Evolutionary conservation across 2,113 vertebrate genomes (phyloP).

Genomic region (Arenaria interpres): DNA sequence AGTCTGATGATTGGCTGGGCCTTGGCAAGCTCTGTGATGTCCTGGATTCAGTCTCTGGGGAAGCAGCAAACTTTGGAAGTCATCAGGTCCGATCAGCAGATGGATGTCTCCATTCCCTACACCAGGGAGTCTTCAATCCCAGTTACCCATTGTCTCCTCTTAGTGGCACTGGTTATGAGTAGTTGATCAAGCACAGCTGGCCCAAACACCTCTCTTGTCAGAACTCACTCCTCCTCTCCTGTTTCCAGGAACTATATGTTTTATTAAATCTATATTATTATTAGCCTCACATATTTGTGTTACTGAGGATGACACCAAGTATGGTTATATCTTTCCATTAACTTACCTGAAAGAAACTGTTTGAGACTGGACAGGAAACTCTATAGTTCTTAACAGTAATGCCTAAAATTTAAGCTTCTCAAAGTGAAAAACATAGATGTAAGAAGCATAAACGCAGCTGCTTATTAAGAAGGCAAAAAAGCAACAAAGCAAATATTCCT

Average conservation of each 20-base stretch:
- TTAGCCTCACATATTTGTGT: background rate
- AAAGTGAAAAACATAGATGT: background rate
- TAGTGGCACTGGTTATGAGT: background rate
- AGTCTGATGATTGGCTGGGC: background rate
- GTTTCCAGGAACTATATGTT: background rate
- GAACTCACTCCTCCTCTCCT: background rate
- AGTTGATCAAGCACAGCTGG: rapidly evolving
- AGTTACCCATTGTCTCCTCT: background rate
- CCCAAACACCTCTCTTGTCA: background rate
- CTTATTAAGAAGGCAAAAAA: slow-evolving; percentile 34
- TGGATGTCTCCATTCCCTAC: background rate
- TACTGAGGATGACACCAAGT: background rate
- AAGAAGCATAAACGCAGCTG: slow-evolving; percentile 54
- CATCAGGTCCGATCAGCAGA: background rate
- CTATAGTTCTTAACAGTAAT: background rate
- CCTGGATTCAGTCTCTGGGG: background rate
- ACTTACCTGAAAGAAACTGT: slow-evolving; percentile 30
- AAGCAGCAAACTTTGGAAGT: background rate
- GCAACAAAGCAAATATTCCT: slow-evolving; percentile 27
- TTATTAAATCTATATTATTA: background rate
- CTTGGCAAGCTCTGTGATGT: background rate
- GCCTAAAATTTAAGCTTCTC: background rate
- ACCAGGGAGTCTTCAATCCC: background rate
- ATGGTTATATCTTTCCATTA: background rate
- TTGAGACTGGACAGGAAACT: slow-evolving; percentile 10